Evolutionary conservation across 2,888 invertebrate genomes (phyloP), one percentile per base, ranked within the genome.

Genomic region (Cybosia mesomella): DNA sequence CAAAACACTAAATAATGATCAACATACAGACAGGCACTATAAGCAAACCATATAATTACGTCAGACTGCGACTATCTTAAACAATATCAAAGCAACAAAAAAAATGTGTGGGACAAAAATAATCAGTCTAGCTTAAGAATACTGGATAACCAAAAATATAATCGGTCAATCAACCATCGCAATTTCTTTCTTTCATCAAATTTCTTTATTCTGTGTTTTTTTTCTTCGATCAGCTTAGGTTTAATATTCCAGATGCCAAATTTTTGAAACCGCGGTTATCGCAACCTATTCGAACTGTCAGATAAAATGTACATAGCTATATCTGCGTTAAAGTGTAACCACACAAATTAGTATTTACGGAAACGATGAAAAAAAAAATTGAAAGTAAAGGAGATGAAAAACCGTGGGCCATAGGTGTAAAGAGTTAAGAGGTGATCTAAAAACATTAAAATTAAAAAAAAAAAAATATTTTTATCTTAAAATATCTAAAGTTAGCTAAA

Each of bases 81-180:
- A 43, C 0, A n/a, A 49, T n/a, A 9, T n/a, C 7, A 49, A 1
- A n/a, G n/a, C n/a, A 49, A 49, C 8, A 9, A 43, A 7, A n/a
- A 49, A 34, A 34, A 34, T 34, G 8, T 4, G 28, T 28, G 5
- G 10, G 34, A 34, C 34, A 10, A 34, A 34, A n/a, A 18, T 49
- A 49, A 49, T n/a, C 49, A 49, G n/a, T 49, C 49, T n/a, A 49
- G n/a, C 49, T 49, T 49, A n/a, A 49, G n/a, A 49, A 49, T 8
- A 49, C 43, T 18, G 18, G 43, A 5, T 43, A 18, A 18, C 5
- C 49, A 49, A 49, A 49, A 49, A 9, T 49, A 39, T n/a, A 49
- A n/a, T n/a, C n/a, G n/a, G 49, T 9, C n/a, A n/a, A 49, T 49
- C n/a, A 49, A 49, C 18, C 49, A 49, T n/a, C n/a, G 18, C 4